Conservation (phyloP, 1,140 invertebrate species). For the Brachystomella parvula region DNA sequence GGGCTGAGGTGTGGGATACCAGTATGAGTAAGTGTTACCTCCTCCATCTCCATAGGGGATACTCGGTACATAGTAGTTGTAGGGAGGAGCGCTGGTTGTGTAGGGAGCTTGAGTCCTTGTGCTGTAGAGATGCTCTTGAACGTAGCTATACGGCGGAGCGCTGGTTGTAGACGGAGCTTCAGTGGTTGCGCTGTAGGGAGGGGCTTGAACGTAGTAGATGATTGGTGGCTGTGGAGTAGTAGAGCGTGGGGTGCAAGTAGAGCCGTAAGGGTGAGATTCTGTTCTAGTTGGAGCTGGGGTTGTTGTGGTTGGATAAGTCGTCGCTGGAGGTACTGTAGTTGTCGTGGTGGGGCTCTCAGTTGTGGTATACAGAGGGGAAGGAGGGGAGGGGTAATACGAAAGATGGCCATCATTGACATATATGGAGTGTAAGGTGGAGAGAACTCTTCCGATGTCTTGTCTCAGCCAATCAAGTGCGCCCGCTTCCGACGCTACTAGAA, state of each 20-base stretch:
- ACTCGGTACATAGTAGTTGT: no score
- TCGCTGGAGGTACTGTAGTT: background rate
- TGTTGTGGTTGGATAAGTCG: background rate
- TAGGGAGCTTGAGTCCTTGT: background rate
- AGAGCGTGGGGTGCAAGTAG: background rate
- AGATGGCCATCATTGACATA: background rate
- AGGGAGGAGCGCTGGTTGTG: background rate
- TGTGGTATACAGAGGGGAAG: background rate
- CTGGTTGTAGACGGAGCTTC: background rate
- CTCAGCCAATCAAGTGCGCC: no score
- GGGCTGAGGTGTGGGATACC: background rate
- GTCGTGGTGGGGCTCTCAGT: background rate
- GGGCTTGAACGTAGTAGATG: background rate
- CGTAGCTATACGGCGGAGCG: background rate
- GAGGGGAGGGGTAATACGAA: background rate
- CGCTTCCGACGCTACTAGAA: no score
- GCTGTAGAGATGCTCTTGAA: background rate
- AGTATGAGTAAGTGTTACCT: background rate
- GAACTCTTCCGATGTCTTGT: no score
- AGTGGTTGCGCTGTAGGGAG: background rate
- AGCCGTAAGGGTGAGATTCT: background rate
- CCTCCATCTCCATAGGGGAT: no score
- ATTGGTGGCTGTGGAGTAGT: background rate
- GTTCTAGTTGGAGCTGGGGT: background rate
- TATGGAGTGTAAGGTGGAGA: background rate